A percentile compares a stretch with the other conserved stretches of the same genome.
These are phyloP conservation scores for Aromia moschata DNA, from an alignment of 2,888 invertebrate species.

Conservation along the genomic window DNA sequence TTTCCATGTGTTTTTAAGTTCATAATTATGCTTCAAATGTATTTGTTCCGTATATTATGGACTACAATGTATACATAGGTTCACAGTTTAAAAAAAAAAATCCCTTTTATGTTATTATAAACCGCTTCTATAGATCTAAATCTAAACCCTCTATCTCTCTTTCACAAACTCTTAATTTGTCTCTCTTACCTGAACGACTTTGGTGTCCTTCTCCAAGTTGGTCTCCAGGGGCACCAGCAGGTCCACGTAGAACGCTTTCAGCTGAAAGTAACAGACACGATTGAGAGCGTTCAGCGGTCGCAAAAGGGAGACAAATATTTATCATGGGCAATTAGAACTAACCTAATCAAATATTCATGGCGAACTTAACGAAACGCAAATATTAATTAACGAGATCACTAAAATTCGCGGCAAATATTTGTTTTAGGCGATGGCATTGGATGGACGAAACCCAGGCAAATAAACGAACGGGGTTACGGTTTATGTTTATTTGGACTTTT, in stretches of 20 bases:
- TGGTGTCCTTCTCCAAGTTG: slow-evolving; percentile 92
- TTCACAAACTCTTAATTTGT: too few relatives aligned
- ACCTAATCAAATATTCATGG: slow-evolving; percentile 42
- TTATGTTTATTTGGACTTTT: too few relatives aligned
- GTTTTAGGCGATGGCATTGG: slow-evolving; percentile 23
- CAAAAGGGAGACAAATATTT: not conserved
- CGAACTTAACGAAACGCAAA: slow-evolving; percentile 42
- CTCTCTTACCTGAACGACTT: slow-evolving; percentile 84
- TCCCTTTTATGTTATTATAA: too few relatives aligned
- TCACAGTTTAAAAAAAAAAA: too few relatives aligned
- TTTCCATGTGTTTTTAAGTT: too few relatives aligned
- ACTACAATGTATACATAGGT: too few relatives aligned
- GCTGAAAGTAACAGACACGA: slow-evolving; percentile 66
- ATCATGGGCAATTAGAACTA: slow-evolving; percentile 17
- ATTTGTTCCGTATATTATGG: too few relatives aligned
- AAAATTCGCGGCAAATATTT: slow-evolving; percentile 39
- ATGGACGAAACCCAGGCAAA: slow-evolving; percentile 6
- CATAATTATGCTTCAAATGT: too few relatives aligned
- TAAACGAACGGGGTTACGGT: not conserved
- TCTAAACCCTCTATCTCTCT: too few relatives aligned
- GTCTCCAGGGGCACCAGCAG: slow-evolving; percentile 91
- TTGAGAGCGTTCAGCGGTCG: not conserved
- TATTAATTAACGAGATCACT: slow-evolving; percentile 43
- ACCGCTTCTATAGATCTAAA: too few relatives aligned
- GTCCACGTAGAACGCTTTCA: slow-evolving; percentile 95